A percentile compares a stretch with the other conserved stretches of the same genome.
phyloP scores from a whole-genome alignment of 2,888 invertebrate genomes.

The Metellina segmentata region DNA sequence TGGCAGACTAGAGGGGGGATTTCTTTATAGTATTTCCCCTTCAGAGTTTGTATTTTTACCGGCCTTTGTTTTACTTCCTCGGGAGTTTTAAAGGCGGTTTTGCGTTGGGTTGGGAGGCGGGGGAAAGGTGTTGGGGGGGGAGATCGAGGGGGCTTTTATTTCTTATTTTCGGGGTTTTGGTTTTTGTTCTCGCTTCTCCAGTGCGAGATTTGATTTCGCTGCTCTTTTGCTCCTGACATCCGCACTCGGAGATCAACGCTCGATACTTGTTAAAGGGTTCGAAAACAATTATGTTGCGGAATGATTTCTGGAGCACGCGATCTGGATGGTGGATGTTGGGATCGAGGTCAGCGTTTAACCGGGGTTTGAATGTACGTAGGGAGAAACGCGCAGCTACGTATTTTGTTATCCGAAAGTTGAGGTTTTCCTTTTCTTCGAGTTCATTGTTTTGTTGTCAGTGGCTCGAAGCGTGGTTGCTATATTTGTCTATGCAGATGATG shows the following conservation, averaged over 20 bases:
- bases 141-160: conserved; percentile 16
- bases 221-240: conserved; percentile 14
- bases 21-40: conserved; percentile 55
- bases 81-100: conserved; percentile 52
- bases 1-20: conserved; percentile 54
- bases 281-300: conserved; percentile 27
- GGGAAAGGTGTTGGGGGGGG: conserved; percentile 21
- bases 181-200: conserved; percentile 33
- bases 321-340: not conserved
- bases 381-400: not conserved
- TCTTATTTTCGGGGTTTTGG: conserved; percentile 47
- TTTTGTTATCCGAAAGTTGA: not conserved
- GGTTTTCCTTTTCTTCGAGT: not conserved
- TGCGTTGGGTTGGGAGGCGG: conserved; percentile 45
- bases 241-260: not conserved
- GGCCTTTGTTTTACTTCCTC: not conserved
- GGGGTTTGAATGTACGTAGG: not conserved
- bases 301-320: not conserved
- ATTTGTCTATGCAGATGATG: too few relatives aligned
- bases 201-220: conserved; percentile 63
- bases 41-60: conserved; percentile 9
- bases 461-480: too few relatives aligned
- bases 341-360: not conserved
- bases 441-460: too few relatives aligned
- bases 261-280: conserved; percentile 34